These are phyloP conservation scores for Drosophila lacicola DNA, from an alignment of 2,888 invertebrate genomes.

Conservation along the genomic window DNA sequence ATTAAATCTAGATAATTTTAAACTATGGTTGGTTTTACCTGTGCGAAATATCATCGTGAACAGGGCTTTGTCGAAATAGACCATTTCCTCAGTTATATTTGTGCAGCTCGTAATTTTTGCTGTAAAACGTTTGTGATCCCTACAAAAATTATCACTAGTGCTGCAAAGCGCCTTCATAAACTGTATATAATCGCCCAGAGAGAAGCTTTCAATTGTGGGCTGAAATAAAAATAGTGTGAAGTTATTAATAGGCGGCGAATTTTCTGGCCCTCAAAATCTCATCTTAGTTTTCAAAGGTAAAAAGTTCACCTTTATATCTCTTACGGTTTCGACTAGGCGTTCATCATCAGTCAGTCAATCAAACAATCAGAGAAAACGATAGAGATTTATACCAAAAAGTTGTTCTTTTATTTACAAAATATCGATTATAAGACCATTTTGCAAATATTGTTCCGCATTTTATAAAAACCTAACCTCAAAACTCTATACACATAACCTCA, in stretches of 20 bases:
- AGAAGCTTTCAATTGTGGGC: slow-evolving; percentile 48
- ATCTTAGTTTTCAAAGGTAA: too few relatives aligned
- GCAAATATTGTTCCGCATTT: too few relatives aligned
- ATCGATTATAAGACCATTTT: too few relatives aligned
- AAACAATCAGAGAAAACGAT: too few relatives aligned
- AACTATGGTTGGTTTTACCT: slow-evolving; percentile 3
- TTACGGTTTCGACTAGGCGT: too few relatives aligned
- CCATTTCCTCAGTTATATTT: slow-evolving; percentile 36
- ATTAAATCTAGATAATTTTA: neutral
- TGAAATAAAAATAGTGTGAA: slow-evolving; percentile 41
- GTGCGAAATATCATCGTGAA: slow-evolving; percentile 37
- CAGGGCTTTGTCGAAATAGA: slow-evolving; percentile 38
- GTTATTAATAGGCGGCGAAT: too few relatives aligned
- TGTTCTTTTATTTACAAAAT: too few relatives aligned
- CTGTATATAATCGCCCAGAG: slow-evolving; percentile 61
- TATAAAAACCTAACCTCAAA: neutral
- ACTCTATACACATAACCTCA: neutral
- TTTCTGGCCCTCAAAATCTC: too few relatives aligned
- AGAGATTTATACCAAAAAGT: too few relatives aligned
- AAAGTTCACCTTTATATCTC: too few relatives aligned
- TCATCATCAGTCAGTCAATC: too few relatives aligned
- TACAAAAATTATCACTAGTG: slow-evolving; percentile 45
- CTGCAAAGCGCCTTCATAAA: slow-evolving; percentile 67
- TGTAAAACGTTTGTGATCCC: slow-evolving; percentile 41
- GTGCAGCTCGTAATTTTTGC: slow-evolving; percentile 29